Evolutionary conservation across 2,888 invertebrate genomes (phyloP).

Genomic region (Pedicia rivosa): DNA sequence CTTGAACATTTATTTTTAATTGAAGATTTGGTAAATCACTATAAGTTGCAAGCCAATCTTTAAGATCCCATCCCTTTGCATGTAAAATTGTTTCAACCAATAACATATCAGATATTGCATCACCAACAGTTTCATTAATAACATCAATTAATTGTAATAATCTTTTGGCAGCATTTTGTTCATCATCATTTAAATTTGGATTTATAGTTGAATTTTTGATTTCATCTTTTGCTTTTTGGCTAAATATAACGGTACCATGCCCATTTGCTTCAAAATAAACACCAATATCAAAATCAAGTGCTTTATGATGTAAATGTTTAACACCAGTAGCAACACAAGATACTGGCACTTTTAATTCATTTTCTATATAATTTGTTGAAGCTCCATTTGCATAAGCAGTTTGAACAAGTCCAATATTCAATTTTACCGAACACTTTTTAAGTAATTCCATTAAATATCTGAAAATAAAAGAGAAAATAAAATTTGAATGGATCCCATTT

Average conservation of each 20-base stretch:
- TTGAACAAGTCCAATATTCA: slow-evolving; percentile 84
- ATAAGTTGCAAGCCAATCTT: slow-evolving; percentile 71
- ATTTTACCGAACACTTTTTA: slow-evolving; percentile 35
- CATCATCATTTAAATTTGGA: slow-evolving; percentile 18
- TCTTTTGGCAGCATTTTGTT: slow-evolving; percentile 40
- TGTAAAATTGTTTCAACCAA: slow-evolving; percentile 82
- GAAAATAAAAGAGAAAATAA: not conserved
- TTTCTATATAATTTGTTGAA: slow-evolving; percentile 78
- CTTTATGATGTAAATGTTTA: slow-evolving; percentile 88
- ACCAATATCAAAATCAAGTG: slow-evolving; percentile 81
- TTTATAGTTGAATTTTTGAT: not conserved
- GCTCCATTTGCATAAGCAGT: slow-evolving; percentile 98
- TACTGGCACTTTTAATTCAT: slow-evolving; percentile 69
- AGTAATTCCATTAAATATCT: slow-evolving; percentile 48
- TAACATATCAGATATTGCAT: slow-evolving; percentile 91
- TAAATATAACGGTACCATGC: slow-evolving; percentile 89
- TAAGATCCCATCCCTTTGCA: slow-evolving; percentile 59
- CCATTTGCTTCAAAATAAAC: slow-evolving; percentile 99
- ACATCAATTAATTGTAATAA: slow-evolving; percentile 60
- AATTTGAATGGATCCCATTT: too few relatives aligned
- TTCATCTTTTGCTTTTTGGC: slow-evolving; percentile 40
- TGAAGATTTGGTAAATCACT: slow-evolving; percentile 75
- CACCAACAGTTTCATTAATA: slow-evolving; percentile 91
- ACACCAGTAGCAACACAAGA: slow-evolving; percentile 91
- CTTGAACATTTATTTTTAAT: slow-evolving; percentile 69